Conservation (phyloP, 1,140 invertebrate species). For the Amphibalanus amphitrite region DNA sequence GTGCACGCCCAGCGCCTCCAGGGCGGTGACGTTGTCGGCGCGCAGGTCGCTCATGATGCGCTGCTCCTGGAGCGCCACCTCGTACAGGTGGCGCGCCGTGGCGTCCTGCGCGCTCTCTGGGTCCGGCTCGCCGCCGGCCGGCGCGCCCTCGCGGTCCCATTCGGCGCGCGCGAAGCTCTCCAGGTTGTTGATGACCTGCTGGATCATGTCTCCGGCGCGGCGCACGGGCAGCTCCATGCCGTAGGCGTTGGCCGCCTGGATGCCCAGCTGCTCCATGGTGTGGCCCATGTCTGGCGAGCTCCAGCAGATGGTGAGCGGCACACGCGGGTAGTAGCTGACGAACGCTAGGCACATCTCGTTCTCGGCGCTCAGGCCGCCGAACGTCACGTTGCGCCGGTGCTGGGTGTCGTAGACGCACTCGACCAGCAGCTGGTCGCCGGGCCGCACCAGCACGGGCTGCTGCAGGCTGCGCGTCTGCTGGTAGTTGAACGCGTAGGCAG, state of each 20-base stretch:
- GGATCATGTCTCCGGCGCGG: background rate
- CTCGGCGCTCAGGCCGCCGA: slow-evolving; percentile 46
- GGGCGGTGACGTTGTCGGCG: background rate
- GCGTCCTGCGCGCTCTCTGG: background rate
- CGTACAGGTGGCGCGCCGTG: background rate
- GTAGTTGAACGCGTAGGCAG: slow-evolving; percentile 25
- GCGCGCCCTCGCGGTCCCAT: background rate
- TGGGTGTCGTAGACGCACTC: slow-evolving; percentile 54
- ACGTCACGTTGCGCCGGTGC: slow-evolving; percentile 41
- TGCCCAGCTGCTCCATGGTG: slow-evolving; percentile 44
- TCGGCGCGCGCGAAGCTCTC: slow-evolving; percentile 5
- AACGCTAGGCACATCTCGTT: too few species aligned
- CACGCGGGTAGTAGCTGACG: slow-evolving; percentile 53
- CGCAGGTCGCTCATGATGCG: background rate
- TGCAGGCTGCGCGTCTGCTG: slow-evolving; percentile 20
- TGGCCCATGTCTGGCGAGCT: slow-evolving; percentile 47
- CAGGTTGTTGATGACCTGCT: background rate
- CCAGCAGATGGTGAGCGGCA: slow-evolving; percentile 47
- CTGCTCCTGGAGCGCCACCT: background rate
- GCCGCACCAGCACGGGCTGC: slow-evolving; percentile 15
- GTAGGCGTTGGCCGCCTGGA: slow-evolving; percentile 10
- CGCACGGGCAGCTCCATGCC: background rate
- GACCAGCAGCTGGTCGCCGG: slow-evolving; percentile 45
- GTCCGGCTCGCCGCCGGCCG: background rate
- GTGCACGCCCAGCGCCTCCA: background rate